Evolutionary conservation across 2,113 vertebrate genomes (phyloP), one percentile per base, ranked within the genome.

Genomic region (Eidolon helvum): DNA sequence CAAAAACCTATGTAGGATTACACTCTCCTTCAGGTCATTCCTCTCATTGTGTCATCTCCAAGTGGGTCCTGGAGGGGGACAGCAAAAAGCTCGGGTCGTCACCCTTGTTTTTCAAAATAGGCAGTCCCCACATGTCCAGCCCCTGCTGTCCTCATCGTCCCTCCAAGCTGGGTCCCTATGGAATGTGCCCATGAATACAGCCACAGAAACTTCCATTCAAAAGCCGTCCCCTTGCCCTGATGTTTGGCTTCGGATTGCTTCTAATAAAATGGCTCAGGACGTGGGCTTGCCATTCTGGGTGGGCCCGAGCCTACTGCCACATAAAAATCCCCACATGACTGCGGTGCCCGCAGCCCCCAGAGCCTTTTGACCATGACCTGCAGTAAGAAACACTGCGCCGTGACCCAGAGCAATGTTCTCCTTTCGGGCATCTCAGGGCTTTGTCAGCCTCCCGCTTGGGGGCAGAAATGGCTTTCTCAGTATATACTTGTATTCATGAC

Each of bases 121-220:
- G 21, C 21, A 26, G 1, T 38, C 35, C 12, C n/a, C 0, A 0
- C 7, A 48, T 22, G 10, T 50, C 38, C 7, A 18, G 45, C 9
- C 40, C 50, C 26, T 21, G 4, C 7, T 63, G 28, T 69, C 50
- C 21, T 93, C 38, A 38, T 5, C 38, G 90, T 38, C 26, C 11
- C 18, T 84, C 30, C 53, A 5, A 30, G 18, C 11, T 50, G 30
- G 14, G 2, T 63, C 33, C 65, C 33, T 68, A 24, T 90, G 50
- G 78, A 48, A 83, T 43, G 9, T 3, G 1, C 10, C 74, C 50
- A 18, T 48, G 38, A 18, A 10, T 8, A 45, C 72, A 75, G 30
- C 45, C 50, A 10, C 77, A 75, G 8, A 82, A 48, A 12, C 28
- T 72, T 33, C 38, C 40, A 4, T 28, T 85, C 11, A 57, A 33